A percentile compares a stretch with the other conserved stretches of the same genome.
phyloP scores from a whole-genome alignment of 2,888 invertebrate species.

The Lasiommata megera region DNA sequence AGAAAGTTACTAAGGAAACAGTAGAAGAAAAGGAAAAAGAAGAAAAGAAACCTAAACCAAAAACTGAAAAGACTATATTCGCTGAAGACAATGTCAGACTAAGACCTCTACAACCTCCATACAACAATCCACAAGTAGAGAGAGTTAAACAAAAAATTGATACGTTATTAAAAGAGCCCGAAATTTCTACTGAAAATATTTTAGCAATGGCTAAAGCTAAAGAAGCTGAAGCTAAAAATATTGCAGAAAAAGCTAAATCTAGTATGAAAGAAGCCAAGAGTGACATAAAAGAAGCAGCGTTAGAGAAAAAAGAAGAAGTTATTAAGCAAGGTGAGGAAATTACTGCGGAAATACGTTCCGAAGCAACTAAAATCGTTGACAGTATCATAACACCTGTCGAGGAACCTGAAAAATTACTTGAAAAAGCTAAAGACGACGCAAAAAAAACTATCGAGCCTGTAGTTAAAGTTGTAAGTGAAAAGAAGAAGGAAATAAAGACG shows the following conservation, averaged over 20 bases:
- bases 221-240: slow-evolving; percentile 47
- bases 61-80: slow-evolving; percentile 45
- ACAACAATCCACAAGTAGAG: slow-evolving; percentile 74
- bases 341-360: slow-evolving; percentile 58
- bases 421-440: slow-evolving; percentile 41
- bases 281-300: slow-evolving; percentile 48
- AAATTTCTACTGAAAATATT: slow-evolving; percentile 73
- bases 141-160: slow-evolving; percentile 74
- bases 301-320: slow-evolving; percentile 53
- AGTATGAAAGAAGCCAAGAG: slow-evolving; percentile 53
- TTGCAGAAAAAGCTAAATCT: slow-evolving; percentile 52
- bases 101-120: slow-evolving; percentile 67
- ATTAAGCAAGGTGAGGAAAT: slow-evolving; percentile 54
- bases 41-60: slow-evolving; percentile 52
- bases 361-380: slow-evolving; percentile 68
- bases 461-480: slow-evolving; percentile 68
- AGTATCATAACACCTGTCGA: slow-evolving; percentile 75
- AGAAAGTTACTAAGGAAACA: slow-evolving; percentile 41
- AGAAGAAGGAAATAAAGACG: slow-evolving; percentile 47
- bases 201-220: slow-evolving; percentile 48
- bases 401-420: slow-evolving; percentile 52
- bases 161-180: slow-evolving; percentile 70
- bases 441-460: slow-evolving; percentile 63
- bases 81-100: slow-evolving; percentile 64
- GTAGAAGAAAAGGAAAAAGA: slow-evolving; percentile 45